Base-by-base conservation (phyloP, 2,888 invertebrate species). In the Papilio demoleus region DNA sequence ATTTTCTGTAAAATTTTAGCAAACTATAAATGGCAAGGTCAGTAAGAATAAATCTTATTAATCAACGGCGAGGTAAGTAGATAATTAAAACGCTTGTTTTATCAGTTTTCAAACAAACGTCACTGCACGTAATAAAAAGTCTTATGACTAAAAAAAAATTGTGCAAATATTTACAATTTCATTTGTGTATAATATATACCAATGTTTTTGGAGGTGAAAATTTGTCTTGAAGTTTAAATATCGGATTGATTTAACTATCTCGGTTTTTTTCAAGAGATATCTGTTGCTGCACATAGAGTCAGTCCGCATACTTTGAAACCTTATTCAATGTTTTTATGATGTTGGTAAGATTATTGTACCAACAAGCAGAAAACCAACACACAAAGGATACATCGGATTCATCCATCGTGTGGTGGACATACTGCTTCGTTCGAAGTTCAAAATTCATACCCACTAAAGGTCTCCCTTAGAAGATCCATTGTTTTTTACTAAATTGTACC, bases 401-500 rank as follows among this genome's bases (percentile, higher is more conserved):
- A n/a, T n/a, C n/a, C n/a, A n/a, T n/a, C n/a, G n/a, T n/a, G n/a
- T n/a, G n/a, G n/a, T n/a, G n/a, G n/a, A n/a, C n/a, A n/a, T n/a
- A n/a, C n/a, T n/a, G n/a, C n/a, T n/a, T n/a, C n/a, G n/a, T n/a
- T n/a, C n/a, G n/a, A n/a, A n/a, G n/a, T n/a, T n/a, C n/a, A n/a
- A n/a, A n/a, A n/a, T n/a, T n/a, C n/a, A n/a, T n/a, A n/a, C n/a
- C n/a, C n/a, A n/a, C n/a, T n/a, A 14, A 38, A 14, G 38, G 42
- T 5, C 42, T n/a, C n/a, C 12, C 42, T 62, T 17, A 42, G 22
- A 11, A 65, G 47, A 65, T 42, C 24, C 9, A 9, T 24, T 11
- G 40, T 50, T 70, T 73, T 68, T 40, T 78, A 74, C 80, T 78
- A 77, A 83, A 59, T 81, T 78, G 72, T 79, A 72, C 77, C 73